Conservation (phyloP, 2,888 invertebrate genomes). For the Netelia melanura region DNA sequence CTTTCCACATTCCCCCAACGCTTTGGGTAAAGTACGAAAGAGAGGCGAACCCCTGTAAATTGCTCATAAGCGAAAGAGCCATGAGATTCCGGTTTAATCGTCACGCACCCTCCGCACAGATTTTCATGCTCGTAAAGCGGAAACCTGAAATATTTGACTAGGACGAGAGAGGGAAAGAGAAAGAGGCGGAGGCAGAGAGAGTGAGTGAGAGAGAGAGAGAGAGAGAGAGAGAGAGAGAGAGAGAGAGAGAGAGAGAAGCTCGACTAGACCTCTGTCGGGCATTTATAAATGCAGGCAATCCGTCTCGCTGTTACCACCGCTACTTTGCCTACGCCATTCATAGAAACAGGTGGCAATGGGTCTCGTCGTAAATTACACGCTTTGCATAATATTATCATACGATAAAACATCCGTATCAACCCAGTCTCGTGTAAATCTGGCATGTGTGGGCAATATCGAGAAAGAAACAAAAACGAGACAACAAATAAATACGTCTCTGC, state of each 20-base stretch:
- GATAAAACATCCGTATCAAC: slow-evolving; percentile 18
- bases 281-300: slow-evolving; percentile 55
- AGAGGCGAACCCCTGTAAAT: slow-evolving; percentile 15
- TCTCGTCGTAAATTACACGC: slow-evolving; percentile 17
- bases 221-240: slow-evolving; percentile 16
- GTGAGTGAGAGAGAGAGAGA: background rate
- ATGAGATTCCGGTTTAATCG: slow-evolving; percentile 52
- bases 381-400: slow-evolving; percentile 9
- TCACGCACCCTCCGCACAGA: slow-evolving; percentile 22
- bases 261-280: background rate
- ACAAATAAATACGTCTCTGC: background rate
- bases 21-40: slow-evolving; percentile 6
- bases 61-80: slow-evolving; percentile 39
- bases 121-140: slow-evolving; percentile 60
- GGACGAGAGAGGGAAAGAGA: slow-evolving; percentile 4
- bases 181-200: too few species aligned
- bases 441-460: too few species aligned
- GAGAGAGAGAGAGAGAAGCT: too few species aligned
- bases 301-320: slow-evolving; percentile 36
- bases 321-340: slow-evolving; percentile 22
- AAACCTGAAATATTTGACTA: slow-evolving; percentile 65
- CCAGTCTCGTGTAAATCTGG: too few species aligned
- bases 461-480: background rate
- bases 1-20: slow-evolving; percentile 17
- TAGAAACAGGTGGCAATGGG: slow-evolving; percentile 24